These are phyloP conservation scores for Gymnobelideus leadbeateri DNA, from an alignment of 2,113 vertebrate genomes.

Conservation along the genomic window DNA sequence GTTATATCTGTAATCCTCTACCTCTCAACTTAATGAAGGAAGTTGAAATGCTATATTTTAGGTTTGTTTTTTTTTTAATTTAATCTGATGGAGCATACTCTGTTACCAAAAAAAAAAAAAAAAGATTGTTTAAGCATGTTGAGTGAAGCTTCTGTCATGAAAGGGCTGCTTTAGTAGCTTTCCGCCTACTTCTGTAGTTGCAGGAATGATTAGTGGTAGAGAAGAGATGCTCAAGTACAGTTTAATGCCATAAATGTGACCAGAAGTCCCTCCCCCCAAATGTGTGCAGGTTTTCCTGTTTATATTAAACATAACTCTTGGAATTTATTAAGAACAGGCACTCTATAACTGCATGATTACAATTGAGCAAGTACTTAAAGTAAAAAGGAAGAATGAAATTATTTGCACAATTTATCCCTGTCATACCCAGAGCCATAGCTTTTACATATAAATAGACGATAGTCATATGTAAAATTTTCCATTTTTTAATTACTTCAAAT, in stretches of 20 bases:
- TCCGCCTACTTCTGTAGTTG: constrained; percentile 39
- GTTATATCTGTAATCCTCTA: not conserved
- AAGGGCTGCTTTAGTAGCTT: constrained; percentile 59
- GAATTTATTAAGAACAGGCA: constrained; percentile 80
- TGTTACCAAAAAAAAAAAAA: not conserved
- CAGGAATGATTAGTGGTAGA: constrained; percentile 50
- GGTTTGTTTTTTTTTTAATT: not conserved
- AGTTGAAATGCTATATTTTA: not conserved
- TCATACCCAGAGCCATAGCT: constrained; percentile 47
- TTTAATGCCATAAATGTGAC: constrained; percentile 52
- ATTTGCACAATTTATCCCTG: constrained; percentile 60
- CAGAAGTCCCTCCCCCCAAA: constrained; percentile 72
- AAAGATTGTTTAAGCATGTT: constrained; percentile 33
- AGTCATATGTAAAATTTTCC: constrained; percentile 36
- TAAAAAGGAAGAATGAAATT: constrained; percentile 62
- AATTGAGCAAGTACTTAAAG: constrained; percentile 64
- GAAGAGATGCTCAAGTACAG: constrained; percentile 61
- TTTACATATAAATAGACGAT: constrained; percentile 52
- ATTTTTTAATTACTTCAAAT: constrained; percentile 40
- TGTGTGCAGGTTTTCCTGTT: constrained; percentile 86
- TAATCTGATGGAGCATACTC: not conserved
- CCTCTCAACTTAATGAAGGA: not conserved
- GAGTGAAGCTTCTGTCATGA: constrained; percentile 21
- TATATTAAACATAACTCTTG: constrained; percentile 80
- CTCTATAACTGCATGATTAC: constrained; percentile 76